Evolutionary conservation across 1,140 invertebrate species (phyloP).

Genomic region (Nilaparvata lugens): DNA sequence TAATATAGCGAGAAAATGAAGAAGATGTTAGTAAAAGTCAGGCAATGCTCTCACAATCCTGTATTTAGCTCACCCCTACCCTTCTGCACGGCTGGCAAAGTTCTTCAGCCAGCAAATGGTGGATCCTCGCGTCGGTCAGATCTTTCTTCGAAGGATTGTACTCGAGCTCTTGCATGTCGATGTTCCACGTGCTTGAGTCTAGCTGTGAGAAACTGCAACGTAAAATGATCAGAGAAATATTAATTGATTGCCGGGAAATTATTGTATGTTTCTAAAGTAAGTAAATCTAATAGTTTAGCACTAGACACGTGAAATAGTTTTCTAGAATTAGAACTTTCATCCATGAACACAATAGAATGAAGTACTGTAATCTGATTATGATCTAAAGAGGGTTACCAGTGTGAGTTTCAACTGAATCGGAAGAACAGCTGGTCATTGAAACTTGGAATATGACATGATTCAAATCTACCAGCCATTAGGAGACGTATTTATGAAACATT

Average conservation of each 20-base stretch:
- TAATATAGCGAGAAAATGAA: background rate
- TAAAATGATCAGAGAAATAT: constrained; percentile 1
- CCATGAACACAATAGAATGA: no score
- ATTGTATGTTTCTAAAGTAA: no score
- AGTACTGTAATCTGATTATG: no score
- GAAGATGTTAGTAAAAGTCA: background rate
- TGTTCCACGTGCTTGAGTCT: constrained; percentile 72
- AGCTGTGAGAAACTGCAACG: constrained; percentile 68
- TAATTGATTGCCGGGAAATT: background rate
- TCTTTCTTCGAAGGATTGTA: constrained; percentile 87
- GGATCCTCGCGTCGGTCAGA: constrained; percentile 83
- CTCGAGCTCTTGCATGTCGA: constrained; percentile 86
- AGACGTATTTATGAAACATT: no score
- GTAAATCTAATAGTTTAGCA: no score
- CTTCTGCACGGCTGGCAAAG: constrained; percentile 80
- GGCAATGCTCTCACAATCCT: background rate
- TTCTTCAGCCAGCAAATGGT: constrained; percentile 85
- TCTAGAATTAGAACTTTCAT: no score
- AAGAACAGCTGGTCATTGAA: no score
- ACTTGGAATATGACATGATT: no score
- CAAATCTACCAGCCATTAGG: no score
- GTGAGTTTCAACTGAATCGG: no score
- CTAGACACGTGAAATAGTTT: no score
- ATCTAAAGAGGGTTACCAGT: no score
- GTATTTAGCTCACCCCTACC: constrained; percentile 46